phyloP scores from a whole-genome alignment of 2,888 invertebrate genomes.

The Crematogaster levior region DNA sequence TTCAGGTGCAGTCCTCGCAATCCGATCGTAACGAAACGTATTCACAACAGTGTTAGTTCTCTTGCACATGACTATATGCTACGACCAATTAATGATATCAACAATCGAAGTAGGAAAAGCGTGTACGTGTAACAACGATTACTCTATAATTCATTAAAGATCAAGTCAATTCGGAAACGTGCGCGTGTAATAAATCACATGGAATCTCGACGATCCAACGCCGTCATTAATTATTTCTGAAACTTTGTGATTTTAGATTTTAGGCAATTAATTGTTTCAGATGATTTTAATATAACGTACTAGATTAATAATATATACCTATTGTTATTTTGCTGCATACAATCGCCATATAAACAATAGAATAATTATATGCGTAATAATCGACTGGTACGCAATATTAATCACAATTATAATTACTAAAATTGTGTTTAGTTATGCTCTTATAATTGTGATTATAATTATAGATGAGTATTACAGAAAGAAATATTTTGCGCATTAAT shows the following conservation, averaged over 20 bases:
- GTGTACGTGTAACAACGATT: slow-evolving; percentile 50
- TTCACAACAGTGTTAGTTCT: slow-evolving; percentile 62
- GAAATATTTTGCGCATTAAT: not conserved
- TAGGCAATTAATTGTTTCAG: not conserved
- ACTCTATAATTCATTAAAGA: slow-evolving; percentile 32
- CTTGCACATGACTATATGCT: slow-evolving; percentile 58
- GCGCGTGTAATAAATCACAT: slow-evolving; percentile 49
- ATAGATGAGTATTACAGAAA: not conserved
- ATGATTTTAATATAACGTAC: not conserved
- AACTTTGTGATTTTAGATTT: not conserved
- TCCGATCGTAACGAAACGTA: slow-evolving; percentile 55
- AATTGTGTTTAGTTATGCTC: not conserved
- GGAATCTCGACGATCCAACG: not conserved
- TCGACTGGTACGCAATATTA: not conserved
- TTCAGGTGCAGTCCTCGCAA: slow-evolving; percentile 27
- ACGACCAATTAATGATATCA: slow-evolving; percentile 61
- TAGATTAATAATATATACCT: not conserved
- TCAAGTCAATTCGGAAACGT: slow-evolving; percentile 30
- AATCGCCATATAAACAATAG: not conserved
- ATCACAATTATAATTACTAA: not conserved
- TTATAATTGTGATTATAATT: not conserved
- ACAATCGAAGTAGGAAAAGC: slow-evolving; percentile 57
- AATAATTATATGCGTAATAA: not conserved
- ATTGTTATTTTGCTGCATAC: not conserved
- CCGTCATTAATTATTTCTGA: not conserved